Evolutionary conservation across 2,113 vertebrate species (phyloP), one percentile per base, ranked within the genome.

Genomic region (Oncorhynchus masou): DNA sequence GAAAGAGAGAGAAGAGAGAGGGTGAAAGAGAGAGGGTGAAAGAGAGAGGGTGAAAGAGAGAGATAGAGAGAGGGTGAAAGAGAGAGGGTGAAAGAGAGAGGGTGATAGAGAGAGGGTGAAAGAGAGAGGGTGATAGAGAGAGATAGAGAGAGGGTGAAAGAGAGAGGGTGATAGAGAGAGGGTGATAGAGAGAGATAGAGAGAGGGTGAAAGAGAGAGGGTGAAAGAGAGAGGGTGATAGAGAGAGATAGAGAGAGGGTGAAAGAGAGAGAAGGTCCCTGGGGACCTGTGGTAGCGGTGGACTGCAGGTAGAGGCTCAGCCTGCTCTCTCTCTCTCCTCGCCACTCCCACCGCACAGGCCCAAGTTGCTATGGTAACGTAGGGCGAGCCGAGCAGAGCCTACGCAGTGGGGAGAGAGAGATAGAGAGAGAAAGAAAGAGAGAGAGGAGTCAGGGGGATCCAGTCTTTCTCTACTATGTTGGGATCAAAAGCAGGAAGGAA

Each of bases 321-420:
- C n/a, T 68, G 2, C 65, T 67, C 31, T 12, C 39, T 48, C 20
- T 48, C 19, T 77, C 73, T 74, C 74, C 80, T 65, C 64, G 31
- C 39, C 39, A 70, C 68, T 34, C 67, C 15, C 24, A 75, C 66
- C 77, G 77, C 73, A 8, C 71, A 64, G 74, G 77, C 72, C 73
- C 68, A 54, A 78, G 83, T 85, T 85, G 83, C 83, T 78, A 85
- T 85, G 80, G 83, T 77, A 80, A 82, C 83, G 49, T 49, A 65
- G 34, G 71, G 73, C n/a, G 68, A 70, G 68, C 39, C 68, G 68
- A 70, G 68, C 68, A 31, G 34, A 19, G 39, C 39, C 39, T 45
- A 45, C 39, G n/a, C 68, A 70, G 39, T 11, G 13, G 68, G 39
- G n/a, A 48, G 68, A 70, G 39, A 49, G 39, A 48, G 39, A 15